phyloP scores from a whole-genome alignment of 2,113 vertebrate genomes.

The Acrocephalus arundinaceus region DNA sequence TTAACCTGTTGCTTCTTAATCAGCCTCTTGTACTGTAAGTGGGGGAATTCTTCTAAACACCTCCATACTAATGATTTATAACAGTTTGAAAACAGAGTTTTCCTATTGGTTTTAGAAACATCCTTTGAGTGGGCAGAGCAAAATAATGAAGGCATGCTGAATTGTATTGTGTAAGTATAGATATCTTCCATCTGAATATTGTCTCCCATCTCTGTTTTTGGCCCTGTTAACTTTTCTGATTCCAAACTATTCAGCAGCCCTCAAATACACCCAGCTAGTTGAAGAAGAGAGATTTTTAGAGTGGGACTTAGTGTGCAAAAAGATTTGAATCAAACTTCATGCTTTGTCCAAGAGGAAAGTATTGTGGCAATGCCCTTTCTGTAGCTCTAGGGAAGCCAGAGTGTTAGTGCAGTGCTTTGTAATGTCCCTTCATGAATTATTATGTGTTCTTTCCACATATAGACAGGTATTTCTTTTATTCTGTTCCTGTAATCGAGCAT shows the following conservation, averaged over 20 bases:
- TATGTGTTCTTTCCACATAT: neutral
- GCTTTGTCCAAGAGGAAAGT: neutral
- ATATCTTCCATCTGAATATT: neutral
- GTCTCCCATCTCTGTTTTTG: neutral
- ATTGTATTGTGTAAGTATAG: neutral
- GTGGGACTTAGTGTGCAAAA: neutral
- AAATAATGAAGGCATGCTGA: neutral
- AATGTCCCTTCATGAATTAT: neutral
- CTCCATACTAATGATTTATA: fast-evolving
- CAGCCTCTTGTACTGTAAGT: neutral
- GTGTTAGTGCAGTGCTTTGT: neutral
- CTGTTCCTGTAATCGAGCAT: neutral
- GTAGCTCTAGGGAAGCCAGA: neutral
- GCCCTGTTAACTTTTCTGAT: neutral
- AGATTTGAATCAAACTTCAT: neutral
- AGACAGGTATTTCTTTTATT: neutral
- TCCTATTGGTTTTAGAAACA: neutral
- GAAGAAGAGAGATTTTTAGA: neutral
- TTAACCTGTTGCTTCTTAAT: neutral
- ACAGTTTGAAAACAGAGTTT: neutral
- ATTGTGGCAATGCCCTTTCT: neutral
- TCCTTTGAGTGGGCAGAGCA: neutral
- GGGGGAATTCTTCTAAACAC: neutral
- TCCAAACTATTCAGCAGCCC: neutral
- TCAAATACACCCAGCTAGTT: neutral